phyloP scores from a whole-genome alignment of 2,113 vertebrate species.

The Dolichotis patagonum region DNA sequence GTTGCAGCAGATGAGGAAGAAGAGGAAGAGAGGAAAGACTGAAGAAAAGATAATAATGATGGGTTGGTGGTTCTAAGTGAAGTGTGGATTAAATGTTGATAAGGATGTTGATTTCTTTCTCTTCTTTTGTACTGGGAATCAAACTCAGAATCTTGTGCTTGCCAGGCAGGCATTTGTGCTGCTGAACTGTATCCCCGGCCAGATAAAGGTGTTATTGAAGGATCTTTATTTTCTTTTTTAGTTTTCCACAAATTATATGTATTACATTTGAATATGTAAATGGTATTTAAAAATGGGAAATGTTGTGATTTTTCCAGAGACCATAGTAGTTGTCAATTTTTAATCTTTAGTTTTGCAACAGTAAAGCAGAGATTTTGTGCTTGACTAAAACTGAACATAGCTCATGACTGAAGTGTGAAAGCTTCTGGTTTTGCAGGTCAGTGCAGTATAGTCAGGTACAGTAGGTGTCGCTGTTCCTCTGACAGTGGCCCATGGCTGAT shows the following conservation, averaged over 20 bases:
- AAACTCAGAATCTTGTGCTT: too few relatives aligned
- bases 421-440: background rate
- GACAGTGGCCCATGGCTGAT: background rate
- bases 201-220: background rate
- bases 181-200: too few relatives aligned
- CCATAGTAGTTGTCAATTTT: background rate
- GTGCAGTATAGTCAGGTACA: background rate
- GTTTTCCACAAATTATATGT: background rate
- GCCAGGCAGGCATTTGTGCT: too few relatives aligned
- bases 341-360: background rate
- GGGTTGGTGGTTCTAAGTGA: background rate
- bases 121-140: too few relatives aligned
- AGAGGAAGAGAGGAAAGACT: background rate
- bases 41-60: background rate
- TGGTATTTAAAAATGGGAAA: conserved; percentile 47
- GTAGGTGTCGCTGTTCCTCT: conserved; percentile 43
- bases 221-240: background rate
- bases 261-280: background rate
- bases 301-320: conserved; percentile 13
- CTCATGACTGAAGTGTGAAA: background rate
- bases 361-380: background rate
- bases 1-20: background rate
- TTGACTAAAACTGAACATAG: background rate
- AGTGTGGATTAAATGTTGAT: background rate
- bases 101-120: background rate